Percentiles rank a stretch among this genome's conserved stretches.
Conservation (phyloP, 2,797 vertebrate genomes). For the Sylvilagus floridanus region DNA sequence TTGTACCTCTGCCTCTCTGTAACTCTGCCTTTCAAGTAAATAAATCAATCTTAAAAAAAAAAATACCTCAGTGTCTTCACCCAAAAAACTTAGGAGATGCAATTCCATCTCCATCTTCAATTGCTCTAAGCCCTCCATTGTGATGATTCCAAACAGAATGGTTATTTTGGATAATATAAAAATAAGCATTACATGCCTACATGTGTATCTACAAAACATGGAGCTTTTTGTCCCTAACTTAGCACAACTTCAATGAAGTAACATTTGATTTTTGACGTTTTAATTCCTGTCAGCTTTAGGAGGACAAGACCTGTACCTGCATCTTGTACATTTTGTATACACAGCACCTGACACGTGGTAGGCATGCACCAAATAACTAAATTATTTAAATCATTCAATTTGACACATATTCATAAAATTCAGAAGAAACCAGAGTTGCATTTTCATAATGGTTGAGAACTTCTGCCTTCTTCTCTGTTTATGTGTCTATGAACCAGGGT, state of each 20-base stretch:
- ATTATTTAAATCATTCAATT: neutral
- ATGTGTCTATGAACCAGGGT: neutral
- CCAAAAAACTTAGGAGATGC: constrained; percentile 67
- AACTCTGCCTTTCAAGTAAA: too few species aligned
- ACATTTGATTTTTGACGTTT: neutral
- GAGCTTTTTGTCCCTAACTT: neutral
- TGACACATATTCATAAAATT: neutral
- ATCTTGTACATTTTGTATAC: constrained; percentile 37
- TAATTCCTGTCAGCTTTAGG: neutral
- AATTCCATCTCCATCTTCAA: constrained; percentile 76
- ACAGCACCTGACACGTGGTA: neutral
- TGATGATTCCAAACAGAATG: constrained; percentile 74
- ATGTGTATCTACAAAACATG: neutral
- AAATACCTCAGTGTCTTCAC: constrained; percentile 64
- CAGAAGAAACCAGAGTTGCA: neutral
- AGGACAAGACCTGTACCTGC: constrained; percentile 15
- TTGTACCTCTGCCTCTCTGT: too few species aligned
- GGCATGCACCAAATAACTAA: neutral
- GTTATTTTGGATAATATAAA: neutral
- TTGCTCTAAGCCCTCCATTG: constrained; percentile 79
- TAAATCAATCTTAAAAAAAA: neutral
- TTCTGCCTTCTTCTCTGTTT: neutral
- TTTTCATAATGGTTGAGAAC: neutral
- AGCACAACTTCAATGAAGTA: neutral
- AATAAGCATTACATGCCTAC: neutral